Evolutionary conservation across 2,888 invertebrate genomes (phyloP).

Genomic region (Cryptophagus acutangulus): DNA sequence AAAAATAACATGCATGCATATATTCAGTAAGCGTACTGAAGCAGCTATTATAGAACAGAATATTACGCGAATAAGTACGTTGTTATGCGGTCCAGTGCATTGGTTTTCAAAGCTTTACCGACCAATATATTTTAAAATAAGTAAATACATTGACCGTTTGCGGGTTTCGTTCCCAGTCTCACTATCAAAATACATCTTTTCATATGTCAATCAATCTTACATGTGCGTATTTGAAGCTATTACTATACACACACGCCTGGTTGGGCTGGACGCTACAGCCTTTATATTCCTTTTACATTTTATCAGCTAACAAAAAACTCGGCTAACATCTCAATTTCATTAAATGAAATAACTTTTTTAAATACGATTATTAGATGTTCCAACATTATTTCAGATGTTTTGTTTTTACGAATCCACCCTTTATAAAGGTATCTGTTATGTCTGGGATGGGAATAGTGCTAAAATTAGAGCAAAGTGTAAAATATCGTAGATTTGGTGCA

Average conservation of each 20-base stretch:
- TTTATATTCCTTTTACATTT: too few relatives aligned
- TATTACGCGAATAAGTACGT: constrained; percentile 23
- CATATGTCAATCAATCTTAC: constrained; percentile 28
- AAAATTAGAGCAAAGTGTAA: neutral
- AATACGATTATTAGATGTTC: too few relatives aligned
- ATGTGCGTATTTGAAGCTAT: too few relatives aligned
- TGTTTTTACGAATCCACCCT: neutral
- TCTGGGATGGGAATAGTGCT: neutral
- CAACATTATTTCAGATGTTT: too few relatives aligned
- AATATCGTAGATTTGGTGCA: neutral
- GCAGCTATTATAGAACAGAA: constrained; percentile 14
- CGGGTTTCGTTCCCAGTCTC: constrained; percentile 19
- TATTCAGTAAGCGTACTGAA: constrained; percentile 12
- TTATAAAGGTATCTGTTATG: constrained; percentile 1
- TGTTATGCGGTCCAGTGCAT: constrained; percentile 21
- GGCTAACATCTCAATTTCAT: too few relatives aligned
- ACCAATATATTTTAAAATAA: constrained; percentile 28
- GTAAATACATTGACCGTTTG: constrained; percentile 27
- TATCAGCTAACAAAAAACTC: too few relatives aligned
- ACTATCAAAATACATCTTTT: constrained; percentile 29
- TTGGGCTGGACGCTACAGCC: too few relatives aligned
- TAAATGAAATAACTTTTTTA: too few relatives aligned
- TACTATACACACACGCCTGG: too few relatives aligned
- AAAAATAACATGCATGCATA: too few relatives aligned
- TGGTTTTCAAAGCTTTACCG: constrained; percentile 20